Evolutionary conservation across 2,888 invertebrate genomes (phyloP).

Genomic region (Cephus sareptanus): DNA sequence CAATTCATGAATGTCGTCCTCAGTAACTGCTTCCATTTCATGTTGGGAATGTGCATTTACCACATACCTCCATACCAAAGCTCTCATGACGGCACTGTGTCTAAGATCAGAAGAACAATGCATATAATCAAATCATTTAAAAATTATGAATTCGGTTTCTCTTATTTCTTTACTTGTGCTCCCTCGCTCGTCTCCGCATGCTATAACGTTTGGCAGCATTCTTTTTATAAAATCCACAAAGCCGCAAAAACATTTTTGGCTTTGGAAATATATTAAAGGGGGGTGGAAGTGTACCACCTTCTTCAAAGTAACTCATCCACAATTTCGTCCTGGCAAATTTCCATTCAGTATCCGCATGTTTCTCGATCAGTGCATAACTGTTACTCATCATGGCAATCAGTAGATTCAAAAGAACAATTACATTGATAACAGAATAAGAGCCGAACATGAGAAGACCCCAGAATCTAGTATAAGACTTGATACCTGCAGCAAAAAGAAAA

Average conservation of each 20-base stretch:
- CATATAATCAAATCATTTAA: background rate
- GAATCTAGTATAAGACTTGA: conserved; percentile 91
- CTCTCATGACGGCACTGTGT: conserved; percentile 87
- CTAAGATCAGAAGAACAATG: conserved; percentile 42
- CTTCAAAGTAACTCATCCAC: conserved; percentile 97
- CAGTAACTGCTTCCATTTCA: conserved; percentile 88
- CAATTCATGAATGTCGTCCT: conserved; percentile 94
- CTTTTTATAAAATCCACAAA: conserved; percentile 72
- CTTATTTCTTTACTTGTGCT: conserved; percentile 41
- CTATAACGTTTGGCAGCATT: conserved; percentile 28
- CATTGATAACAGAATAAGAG: conserved; percentile 93
- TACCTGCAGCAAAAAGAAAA: conserved; percentile 62
- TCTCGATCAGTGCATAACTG: conserved; percentile 93
- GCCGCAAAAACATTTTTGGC: conserved; percentile 80
- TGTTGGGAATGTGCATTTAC: conserved; percentile 86
- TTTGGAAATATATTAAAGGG: conserved; percentile 95
- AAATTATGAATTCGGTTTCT: background rate
- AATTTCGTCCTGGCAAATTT: conserved; percentile 94
- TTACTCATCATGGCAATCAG: conserved; percentile 99
- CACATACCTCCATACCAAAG: conserved; percentile 92
- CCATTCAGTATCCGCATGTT: conserved; percentile 96
- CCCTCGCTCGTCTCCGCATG: conserved; percentile 37
- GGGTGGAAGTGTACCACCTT: conserved; percentile 88
- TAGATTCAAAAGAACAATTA: conserved; percentile 92
- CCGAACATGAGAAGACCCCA: conserved; percentile 97